Evolutionary conservation across 2,113 vertebrate genomes (phyloP), one percentile per base, ranked within the genome.

Genomic region (Sakesphorus luctuosus): DNA sequence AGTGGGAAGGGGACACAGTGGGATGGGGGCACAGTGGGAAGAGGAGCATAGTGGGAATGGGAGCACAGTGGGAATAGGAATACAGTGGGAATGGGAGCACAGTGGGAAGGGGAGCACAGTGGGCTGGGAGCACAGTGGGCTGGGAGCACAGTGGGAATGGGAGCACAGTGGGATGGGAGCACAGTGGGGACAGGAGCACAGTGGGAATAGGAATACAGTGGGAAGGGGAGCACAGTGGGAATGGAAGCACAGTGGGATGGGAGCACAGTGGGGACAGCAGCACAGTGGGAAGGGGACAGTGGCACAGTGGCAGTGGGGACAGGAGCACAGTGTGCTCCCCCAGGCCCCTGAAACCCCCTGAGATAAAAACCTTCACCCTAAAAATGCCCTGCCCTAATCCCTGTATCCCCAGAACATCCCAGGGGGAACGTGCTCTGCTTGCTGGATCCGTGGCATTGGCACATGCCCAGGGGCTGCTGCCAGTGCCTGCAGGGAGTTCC

Each of bases 381-480:
- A 31, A 16, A 23, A 33, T 1, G 16, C 38, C 80, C 62, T 50
- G 31, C 31, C 44, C 46, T 28, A 2, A 2, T 40, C 18, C n/a
- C 2, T 3, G 4, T 43, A 20, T 25, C 4, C 36, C 43, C 52
- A 44, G 67, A 18, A 40, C 5, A 26, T 13, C 36, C 14, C 2
- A 0, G 21, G 5, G 7, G 43, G 15, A 21, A 9, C 23, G 25
- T 33, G n/a, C 68, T 87, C 59, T 1, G n/a, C 63, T 43, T 0
- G 0, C 35, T n/a, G 44, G 82, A 66, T n/a, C 50, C 7, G 1
- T 11, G 15, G n/a, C 5, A 8, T 4, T 0, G 6, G 47, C 47
- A 52, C 25, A 24, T 11, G 13, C 58, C 55, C 55, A 33, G 47
- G 47, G 47, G 23, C 47, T 49, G 47, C 47, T 11, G 47, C 47